A percentile compares a stretch with the other conserved stretches of the same genome.
Evolutionary conservation across 2,888 invertebrate species (phyloP).

Genomic region (Clostera curtula): DNA sequence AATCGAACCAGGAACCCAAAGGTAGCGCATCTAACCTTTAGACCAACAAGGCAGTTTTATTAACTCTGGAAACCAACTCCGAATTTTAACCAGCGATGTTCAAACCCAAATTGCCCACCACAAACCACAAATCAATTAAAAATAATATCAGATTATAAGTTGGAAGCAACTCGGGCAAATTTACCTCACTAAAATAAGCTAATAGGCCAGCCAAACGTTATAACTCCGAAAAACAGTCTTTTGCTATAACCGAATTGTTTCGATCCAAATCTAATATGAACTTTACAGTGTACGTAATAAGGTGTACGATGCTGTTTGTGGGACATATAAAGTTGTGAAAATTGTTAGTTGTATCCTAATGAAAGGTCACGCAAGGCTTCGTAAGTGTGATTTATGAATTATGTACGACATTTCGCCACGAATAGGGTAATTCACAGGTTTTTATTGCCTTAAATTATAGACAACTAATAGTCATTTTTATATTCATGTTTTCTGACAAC

Average conservation of each 20-base stretch:
- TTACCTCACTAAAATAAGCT: too few relatives aligned
- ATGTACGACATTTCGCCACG: conserved; percentile 25
- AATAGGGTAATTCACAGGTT: conserved; percentile 25
- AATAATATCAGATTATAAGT: not conserved
- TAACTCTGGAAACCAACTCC: too few relatives aligned
- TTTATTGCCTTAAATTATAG: conserved; percentile 32
- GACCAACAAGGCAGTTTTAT: too few relatives aligned
- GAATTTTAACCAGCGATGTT: too few relatives aligned
- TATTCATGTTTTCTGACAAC: conserved; percentile 11
- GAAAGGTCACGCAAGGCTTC: conserved; percentile 28
- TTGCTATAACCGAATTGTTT: conserved; percentile 12
- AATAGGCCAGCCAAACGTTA: conserved; percentile 12
- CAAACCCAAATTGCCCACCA: not conserved
- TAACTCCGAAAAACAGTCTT: conserved; percentile 16
- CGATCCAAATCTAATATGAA: conserved; percentile 3
- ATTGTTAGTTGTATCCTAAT: conserved; percentile 27
- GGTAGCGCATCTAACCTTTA: too few relatives aligned
- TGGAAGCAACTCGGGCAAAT: not conserved
- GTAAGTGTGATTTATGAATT: conserved; percentile 31
- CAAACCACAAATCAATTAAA: not conserved
- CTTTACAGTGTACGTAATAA: conserved; percentile 4
- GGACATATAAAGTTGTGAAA: conserved; percentile 14
- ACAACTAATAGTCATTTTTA: conserved; percentile 21
- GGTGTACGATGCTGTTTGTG: conserved; percentile 4
- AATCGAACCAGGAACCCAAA: too few relatives aligned